These are phyloP conservation scores for Drosophila tripunctata DNA, from an alignment of 2,888 invertebrate species.

Conservation along the genomic window DNA sequence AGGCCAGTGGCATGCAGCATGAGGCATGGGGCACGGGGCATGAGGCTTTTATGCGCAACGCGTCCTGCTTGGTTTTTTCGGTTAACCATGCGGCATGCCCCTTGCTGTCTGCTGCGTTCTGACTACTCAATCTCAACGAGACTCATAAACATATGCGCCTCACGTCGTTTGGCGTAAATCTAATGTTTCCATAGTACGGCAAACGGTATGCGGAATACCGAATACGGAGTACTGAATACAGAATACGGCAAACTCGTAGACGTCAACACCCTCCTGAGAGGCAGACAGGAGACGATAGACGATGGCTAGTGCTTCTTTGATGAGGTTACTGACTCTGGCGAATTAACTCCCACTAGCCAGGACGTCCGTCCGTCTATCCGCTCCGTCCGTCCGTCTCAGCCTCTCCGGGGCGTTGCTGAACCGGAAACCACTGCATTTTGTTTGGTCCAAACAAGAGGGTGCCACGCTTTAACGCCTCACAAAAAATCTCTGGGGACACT, in stretches of 20 bases:
- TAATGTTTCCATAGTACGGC: slow-evolving; percentile 71
- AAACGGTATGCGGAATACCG: neutral
- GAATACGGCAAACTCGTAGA: slow-evolving; percentile 19
- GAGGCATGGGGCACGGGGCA: slow-evolving; percentile 35
- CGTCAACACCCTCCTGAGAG: slow-evolving; percentile 57
- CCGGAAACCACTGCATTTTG: slow-evolving; percentile 82
- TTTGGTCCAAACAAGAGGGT: slow-evolving; percentile 74
- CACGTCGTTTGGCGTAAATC: slow-evolving; percentile 83
- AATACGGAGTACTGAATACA: neutral
- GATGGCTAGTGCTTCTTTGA: slow-evolving; percentile 75
- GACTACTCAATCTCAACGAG: slow-evolving; percentile 77
- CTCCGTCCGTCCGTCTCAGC: neutral
- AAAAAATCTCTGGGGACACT: slow-evolving; percentile 80
- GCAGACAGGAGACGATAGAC: slow-evolving; percentile 17
- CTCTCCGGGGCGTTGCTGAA: slow-evolving; percentile 65
- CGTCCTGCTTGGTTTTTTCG: slow-evolving; percentile 79
- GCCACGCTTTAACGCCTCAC: slow-evolving; percentile 84
- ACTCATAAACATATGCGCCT: slow-evolving; percentile 83
- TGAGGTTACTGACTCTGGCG: slow-evolving; percentile 79
- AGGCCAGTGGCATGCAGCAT: neutral
- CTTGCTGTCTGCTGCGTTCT: slow-evolving; percentile 39
- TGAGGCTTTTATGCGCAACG: slow-evolving; percentile 79
- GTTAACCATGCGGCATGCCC: slow-evolving; percentile 81
- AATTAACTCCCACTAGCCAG: slow-evolving; percentile 73
- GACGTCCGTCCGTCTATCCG: neutral